Conservation (phyloP, 2,113 vertebrate genomes). For the Leucopternis melanops region DNA sequence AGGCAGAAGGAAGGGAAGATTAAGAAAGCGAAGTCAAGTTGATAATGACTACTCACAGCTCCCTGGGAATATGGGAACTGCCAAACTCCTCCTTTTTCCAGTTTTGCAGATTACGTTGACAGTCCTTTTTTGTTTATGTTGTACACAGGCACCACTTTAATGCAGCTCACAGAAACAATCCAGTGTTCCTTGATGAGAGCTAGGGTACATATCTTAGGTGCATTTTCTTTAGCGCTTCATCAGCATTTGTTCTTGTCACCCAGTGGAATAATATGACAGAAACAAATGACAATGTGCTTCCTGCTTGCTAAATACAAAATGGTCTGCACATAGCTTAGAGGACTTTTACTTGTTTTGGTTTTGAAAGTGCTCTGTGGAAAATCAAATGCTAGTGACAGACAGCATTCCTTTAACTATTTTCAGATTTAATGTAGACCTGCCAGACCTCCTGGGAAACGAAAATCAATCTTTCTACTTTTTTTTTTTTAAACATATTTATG, state of each 20-base stretch:
- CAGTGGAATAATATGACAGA: conserved; percentile 8
- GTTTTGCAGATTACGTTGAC: neutral
- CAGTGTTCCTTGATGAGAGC: neutral
- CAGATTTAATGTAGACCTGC: neutral
- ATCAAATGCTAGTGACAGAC: neutral
- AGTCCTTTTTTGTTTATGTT: neutral
- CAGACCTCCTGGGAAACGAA: neutral
- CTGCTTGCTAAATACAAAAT: conserved; percentile 11
- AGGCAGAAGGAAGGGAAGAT: neutral
- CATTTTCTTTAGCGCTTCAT: neutral
- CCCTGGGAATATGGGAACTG: neutral
- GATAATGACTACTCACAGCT: neutral
- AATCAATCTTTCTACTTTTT: neutral
- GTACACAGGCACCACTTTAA: neutral
- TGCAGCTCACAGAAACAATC: neutral
- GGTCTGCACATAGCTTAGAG: neutral
- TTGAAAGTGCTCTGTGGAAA: neutral
- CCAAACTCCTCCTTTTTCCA: neutral
- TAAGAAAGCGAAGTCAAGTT: neutral
- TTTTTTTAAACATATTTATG: neutral
- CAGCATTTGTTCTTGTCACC: neutral
- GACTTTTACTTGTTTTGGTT: neutral
- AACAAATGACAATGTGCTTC: neutral
- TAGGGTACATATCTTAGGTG: neutral
- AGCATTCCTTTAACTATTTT: neutral